phyloP scores from a whole-genome alignment of 2,113 vertebrate species.

The Elanus axillaris region DNA sequence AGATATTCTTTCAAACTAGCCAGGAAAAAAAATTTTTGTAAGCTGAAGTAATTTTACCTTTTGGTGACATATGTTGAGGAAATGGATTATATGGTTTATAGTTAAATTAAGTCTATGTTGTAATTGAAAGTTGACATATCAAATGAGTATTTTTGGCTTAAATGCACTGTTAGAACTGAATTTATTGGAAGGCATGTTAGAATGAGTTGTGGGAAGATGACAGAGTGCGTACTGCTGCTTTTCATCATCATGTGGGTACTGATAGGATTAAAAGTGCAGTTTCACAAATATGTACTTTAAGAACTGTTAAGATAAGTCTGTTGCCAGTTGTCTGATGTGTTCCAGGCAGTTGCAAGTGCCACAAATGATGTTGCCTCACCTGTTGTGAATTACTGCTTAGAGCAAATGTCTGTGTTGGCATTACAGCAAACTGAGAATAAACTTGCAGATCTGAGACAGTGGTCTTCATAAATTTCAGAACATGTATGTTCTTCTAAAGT shows the following conservation, averaged over 20 bases:
- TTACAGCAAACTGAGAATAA: slow-evolving; percentile 33
- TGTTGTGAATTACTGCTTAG: background rate
- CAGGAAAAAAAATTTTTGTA: too few species aligned
- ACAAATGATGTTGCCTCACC: background rate
- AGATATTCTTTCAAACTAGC: background rate
- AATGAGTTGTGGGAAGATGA: background rate
- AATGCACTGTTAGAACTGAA: background rate
- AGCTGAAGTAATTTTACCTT: background rate
- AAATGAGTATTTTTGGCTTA: background rate
- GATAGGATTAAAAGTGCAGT: background rate
- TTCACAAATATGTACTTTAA: background rate
- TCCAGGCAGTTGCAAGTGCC: background rate
- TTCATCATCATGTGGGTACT: background rate
- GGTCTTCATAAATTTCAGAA: background rate
- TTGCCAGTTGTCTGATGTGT: background rate
- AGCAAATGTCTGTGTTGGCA: background rate
- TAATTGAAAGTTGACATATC: background rate
- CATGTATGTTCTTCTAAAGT: background rate
- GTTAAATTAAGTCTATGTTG: background rate
- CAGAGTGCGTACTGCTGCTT: background rate
- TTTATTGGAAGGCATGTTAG: background rate
- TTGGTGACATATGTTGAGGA: background rate
- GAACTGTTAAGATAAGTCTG: background rate
- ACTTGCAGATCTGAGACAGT: background rate
- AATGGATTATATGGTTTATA: background rate